Base-by-base conservation (phyloP, 1,140 invertebrate species). In the Parasteatoda tepidariorum region DNA sequence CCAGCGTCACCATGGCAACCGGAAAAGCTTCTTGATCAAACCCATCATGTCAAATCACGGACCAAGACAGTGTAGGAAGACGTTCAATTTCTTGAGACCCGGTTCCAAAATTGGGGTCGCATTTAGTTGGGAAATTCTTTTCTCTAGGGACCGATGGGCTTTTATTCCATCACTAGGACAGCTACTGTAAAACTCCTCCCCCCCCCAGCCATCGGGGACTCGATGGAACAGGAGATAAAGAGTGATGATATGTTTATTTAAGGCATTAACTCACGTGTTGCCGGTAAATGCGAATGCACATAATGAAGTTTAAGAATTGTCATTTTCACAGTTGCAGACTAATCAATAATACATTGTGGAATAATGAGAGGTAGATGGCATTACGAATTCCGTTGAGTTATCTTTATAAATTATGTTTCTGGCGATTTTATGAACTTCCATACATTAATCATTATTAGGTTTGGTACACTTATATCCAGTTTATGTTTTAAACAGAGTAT, bases 1-100 rank as follows among this genome's bases (percentile, higher is more conserved):
- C 15, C 28, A 34, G n/a, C 28, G 76, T 79, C 68, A 13, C 64
- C 76, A 79, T 68, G 30, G 48, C 11, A 24, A 79, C 64, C n/a
- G 34, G 22, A 28, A 24, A 68, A 38, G 48, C 76, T 57, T 79
- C 76, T 79, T 79, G 41, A 79, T 79, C 62, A 79, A 68, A 41
- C n/a, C n/a, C 54, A 78, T 79, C 76, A 68, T 68, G 76, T 33
- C 76, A 57, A 67, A 79, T 79, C 76, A 79, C 41, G 62, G 26
- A 59, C 24, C 34, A 55, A 41, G 18, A 18, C 59, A 48, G 38
- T n/a, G n/a, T n/a, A n/a, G n/a, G n/a, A n/a, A n/a, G n/a, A 4
- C 48, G 64, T 59, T 74, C 62, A 67, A 62, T 78, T 78, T 67
- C 70, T 73, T 33, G 70, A 55, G 22, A 18, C 11, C 71, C 3